Percentiles rank a stretch among this genome's conserved stretches.
Conservation (phyloP, 1,140 invertebrate genomes). For the Drosophila ananassae region DNA sequence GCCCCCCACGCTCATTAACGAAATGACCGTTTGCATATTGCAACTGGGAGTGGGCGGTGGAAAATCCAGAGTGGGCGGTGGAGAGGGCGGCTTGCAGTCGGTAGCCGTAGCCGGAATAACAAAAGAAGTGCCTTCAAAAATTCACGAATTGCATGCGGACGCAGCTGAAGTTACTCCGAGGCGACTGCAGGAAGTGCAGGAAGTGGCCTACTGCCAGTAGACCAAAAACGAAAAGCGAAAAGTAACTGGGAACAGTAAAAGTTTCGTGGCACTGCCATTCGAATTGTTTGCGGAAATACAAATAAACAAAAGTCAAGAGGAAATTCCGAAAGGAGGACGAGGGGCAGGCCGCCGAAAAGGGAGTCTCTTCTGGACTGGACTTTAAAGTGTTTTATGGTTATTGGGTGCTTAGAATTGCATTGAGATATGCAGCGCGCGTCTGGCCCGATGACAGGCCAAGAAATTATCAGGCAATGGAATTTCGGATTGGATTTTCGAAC, state of each 20-base stretch:
- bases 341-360: conserved; percentile 1
- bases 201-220: conserved; percentile 70
- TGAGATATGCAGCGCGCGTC: conserved; percentile 55
- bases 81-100: not conserved
- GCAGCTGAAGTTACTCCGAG: conserved; percentile 42
- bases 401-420: conserved; percentile 71
- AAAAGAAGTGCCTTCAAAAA: conserved; percentile 75
- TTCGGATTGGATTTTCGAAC: conserved; percentile 5
- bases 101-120: conserved; percentile 35
- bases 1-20: conserved; percentile 72
- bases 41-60: conserved; percentile 27
- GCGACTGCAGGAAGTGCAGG: conserved; percentile 35
- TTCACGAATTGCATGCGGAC: conserved; percentile 70
- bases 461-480: conserved; percentile 61
- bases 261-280: conserved; percentile 66
- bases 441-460: conserved; percentile 66
- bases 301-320: conserved; percentile 71
- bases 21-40: conserved; percentile 83
- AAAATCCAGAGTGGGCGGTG: not conserved
- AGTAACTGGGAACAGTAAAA: conserved; percentile 44
- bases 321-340: conserved; percentile 28
- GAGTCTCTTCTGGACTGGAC: conserved; percentile 17
- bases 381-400: conserved; percentile 76
- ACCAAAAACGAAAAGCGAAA: not conserved
- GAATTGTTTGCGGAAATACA: conserved; percentile 78